phyloP scores from a whole-genome alignment of 1,140 invertebrate genomes.

The Ectropis grisescens region DNA sequence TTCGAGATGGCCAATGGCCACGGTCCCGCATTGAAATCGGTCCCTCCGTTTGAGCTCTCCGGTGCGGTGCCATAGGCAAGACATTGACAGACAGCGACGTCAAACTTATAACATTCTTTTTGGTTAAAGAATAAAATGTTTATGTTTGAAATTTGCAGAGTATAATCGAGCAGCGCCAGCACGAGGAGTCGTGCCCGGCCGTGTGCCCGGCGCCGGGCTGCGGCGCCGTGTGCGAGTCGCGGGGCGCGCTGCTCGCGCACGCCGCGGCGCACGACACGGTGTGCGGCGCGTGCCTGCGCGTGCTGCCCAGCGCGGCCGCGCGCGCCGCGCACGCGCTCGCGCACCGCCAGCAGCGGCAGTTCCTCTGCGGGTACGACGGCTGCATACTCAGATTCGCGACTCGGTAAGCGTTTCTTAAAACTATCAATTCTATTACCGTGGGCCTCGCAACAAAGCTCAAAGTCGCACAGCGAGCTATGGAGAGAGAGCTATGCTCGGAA shows the following conservation, averaged over 20 bases:
- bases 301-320: conserved; percentile 10
- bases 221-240: conserved; percentile 11
- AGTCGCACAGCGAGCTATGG: no score
- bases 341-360: conserved; percentile 40
- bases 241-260: conserved; percentile 27
- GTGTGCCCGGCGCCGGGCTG: conserved; percentile 31
- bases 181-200: conserved; percentile 20
- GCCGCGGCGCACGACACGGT: conserved; percentile 15
- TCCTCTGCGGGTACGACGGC: conserved; percentile 48
- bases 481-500: no score
- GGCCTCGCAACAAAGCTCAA: no score
- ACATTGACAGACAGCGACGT: no score
- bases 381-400: conserved; percentile 45
- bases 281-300: conserved; percentile 33
- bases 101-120: no score
- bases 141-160: conserved; percentile 6
- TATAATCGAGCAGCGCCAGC: conserved; percentile 21
- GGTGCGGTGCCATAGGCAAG: no score
- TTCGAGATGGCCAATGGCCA: no score
- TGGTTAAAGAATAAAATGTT: no score
- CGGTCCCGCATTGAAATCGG: no score
- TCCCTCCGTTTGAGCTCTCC: no score
- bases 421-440: no score
- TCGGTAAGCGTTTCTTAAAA: conserved; percentile 16
- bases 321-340: conserved; percentile 30